These are phyloP conservation scores for Planiliza haematocheilus DNA, from an alignment of 2,113 vertebrate species.

Conservation along the genomic window DNA sequence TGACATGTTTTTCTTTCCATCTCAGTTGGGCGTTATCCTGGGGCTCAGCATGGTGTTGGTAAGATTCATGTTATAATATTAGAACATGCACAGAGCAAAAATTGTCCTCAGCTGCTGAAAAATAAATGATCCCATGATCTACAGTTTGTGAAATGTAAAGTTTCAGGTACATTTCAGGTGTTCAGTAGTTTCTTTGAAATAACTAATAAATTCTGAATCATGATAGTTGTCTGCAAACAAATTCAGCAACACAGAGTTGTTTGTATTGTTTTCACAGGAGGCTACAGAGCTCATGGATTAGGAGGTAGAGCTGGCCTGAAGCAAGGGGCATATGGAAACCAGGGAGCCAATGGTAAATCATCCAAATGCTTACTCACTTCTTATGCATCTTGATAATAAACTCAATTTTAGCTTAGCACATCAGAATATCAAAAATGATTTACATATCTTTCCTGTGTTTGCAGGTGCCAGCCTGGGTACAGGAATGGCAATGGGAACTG, in stretches of 20 bases:
- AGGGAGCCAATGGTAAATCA: constrained; percentile 64
- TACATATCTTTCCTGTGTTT: not conserved
- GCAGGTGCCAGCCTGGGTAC: constrained; percentile 70
- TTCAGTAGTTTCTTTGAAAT: no score
- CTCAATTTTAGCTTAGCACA: not conserved
- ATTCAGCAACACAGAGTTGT: not conserved
- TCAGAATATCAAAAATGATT: no score
- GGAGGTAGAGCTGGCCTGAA: constrained; percentile 65
- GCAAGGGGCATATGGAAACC: constrained; percentile 69
- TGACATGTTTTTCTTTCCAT: not conserved
- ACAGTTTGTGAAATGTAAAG: no score
- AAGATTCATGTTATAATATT: constrained; percentile 15
- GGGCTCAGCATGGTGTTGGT: constrained; percentile 70
- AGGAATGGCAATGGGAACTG: constrained; percentile 63
- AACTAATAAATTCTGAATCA: not conserved
- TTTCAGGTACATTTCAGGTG: no score
- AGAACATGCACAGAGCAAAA: no score
- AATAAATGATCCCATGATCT: no score
- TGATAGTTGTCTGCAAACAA: not conserved
- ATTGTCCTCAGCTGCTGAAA: no score
- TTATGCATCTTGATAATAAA: not conserved
- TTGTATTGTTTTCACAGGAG: constrained; percentile 43
- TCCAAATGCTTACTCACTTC: not conserved
- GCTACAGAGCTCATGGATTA: constrained; percentile 68
- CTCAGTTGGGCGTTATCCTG: constrained; percentile 69